Evolutionary conservation across 2,888 invertebrate genomes (phyloP).

Genomic region (Diarsia brunnea): DNA sequence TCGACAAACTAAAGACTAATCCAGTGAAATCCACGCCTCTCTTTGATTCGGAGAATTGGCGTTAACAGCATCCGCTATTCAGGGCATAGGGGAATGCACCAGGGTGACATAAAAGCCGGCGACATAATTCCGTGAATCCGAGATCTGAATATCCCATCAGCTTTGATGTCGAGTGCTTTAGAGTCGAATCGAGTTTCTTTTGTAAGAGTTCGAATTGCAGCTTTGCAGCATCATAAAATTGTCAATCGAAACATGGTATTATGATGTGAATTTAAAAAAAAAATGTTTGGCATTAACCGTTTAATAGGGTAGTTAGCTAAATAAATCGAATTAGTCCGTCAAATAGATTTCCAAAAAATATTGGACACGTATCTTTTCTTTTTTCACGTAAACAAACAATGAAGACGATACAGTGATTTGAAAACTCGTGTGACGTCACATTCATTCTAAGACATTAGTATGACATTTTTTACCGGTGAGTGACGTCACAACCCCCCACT

Average conservation of each 20-base stretch:
- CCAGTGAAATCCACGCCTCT: not conserved
- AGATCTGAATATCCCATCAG: constrained; percentile 10
- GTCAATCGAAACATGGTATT: constrained; percentile 12
- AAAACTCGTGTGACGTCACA: too few species aligned
- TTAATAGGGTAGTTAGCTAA: too few species aligned
- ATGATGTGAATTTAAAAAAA: constrained; percentile 15
- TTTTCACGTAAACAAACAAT: too few species aligned
- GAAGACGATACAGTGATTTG: too few species aligned
- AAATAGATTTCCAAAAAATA: too few species aligned
- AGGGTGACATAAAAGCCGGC: constrained; percentile 17
- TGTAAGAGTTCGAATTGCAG: constrained; percentile 19
- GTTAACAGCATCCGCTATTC: constrained; percentile 6
- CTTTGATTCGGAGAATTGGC: constrained; percentile 1
- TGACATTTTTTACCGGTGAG: too few species aligned
- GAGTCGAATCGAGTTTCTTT: constrained; percentile 19
- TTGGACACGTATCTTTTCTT: too few species aligned
- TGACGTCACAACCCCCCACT: too few species aligned
- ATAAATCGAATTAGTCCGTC: too few species aligned
- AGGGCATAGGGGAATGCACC: not conserved
- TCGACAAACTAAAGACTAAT: constrained; percentile 2
- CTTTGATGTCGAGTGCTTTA: constrained; percentile 25
- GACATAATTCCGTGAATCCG: constrained; percentile 30
- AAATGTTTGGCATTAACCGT: not conserved
- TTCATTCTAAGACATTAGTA: too few species aligned
- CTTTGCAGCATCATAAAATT: constrained; percentile 10